phyloP scores from a whole-genome alignment of 2,113 vertebrate species.

The Lucifuga dentata region DNA sequence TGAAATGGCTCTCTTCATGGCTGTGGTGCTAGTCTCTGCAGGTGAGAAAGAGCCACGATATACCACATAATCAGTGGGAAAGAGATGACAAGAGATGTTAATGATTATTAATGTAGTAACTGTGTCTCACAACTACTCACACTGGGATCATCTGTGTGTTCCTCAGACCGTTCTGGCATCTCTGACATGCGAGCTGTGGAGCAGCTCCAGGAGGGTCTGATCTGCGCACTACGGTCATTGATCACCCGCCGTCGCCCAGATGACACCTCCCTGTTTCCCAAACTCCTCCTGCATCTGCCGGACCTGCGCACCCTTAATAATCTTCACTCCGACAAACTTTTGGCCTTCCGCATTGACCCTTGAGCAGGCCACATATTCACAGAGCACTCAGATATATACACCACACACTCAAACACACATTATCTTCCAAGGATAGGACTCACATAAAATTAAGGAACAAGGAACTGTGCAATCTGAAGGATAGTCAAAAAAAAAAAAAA shows the following conservation, averaged over 20 bases:
- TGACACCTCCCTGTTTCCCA: slow-evolving; percentile 79
- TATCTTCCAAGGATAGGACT: slow-evolving; percentile 54
- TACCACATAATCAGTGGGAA: not conserved
- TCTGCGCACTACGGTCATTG: slow-evolving; percentile 80
- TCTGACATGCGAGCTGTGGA: slow-evolving; percentile 79
- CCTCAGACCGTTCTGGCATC: slow-evolving; percentile 80
- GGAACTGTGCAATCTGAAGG: slow-evolving; percentile 48
- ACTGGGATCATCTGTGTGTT: slow-evolving; percentile 24
- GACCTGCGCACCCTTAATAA: slow-evolving; percentile 86
- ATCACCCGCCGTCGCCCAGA: slow-evolving; percentile 79
- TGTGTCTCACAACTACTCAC: slow-evolving; percentile 34
- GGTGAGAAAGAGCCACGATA: slow-evolving; percentile 66
- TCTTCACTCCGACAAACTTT: slow-evolving; percentile 85
- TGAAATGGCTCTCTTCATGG: slow-evolving; percentile 87
- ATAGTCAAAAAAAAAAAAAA: no score
- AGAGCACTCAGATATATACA: slow-evolving; percentile 9
- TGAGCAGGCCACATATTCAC: slow-evolving; percentile 42
- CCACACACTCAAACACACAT: slow-evolving; percentile 3
- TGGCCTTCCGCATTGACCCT: slow-evolving; percentile 84
- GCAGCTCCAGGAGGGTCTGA: slow-evolving; percentile 84
- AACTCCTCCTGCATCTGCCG: slow-evolving; percentile 82
- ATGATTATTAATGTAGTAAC: not conserved
- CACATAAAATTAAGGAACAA: slow-evolving; percentile 38
- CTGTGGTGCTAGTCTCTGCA: slow-evolving; percentile 86
- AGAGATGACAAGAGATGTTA: not conserved